Base-by-base conservation (phyloP, 2,797 vertebrate genomes). In the Urophycis tenuis region DNA sequence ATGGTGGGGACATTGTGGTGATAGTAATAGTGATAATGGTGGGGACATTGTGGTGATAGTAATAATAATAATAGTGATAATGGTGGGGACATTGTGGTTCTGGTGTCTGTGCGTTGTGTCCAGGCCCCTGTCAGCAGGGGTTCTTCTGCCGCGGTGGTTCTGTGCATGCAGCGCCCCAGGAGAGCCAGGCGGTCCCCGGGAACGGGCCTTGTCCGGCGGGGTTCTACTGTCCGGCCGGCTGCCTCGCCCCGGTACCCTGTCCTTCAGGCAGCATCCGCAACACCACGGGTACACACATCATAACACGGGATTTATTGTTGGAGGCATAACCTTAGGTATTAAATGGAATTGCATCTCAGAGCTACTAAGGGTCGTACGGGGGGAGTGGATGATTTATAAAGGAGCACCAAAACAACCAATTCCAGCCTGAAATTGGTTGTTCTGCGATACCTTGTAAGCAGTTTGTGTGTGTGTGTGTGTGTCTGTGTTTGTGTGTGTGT, bases 81-180 rank as follows among this genome's bases (percentile, higher is more conserved):
- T 31, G 67, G 30, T 70, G 69, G 19, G 17, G 69, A 71, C 19
- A 15, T 19, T 31, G 33, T 17, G 22, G 73, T 74, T 30, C 14
- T 30, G 39, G 72, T 75, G 1, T 14, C 2, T 30, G 53, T 29
- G 14, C 30, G 14, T 74, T n/a, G 78, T 67, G 0, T 76, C 2
- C 78, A 98, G 96, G 95, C 36, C 86, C 77, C 6, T 98, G 96
- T 83, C 90, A 91, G 7, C 88, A 94, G 31, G 96, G 97, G 19
- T 96, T 92, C 91, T 96, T 94, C 87, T 99, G 96, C 29, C 90
- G 93, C 36, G 93, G 93, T 74, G 95, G 95, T 19, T 95, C 96
- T 29, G 78, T 81, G 0, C 89, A 89, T 67, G 88, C 93, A 25
- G 85, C 92, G 31, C 95, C 97, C 0, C 83, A 77, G n/a, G n/a